phyloP scores from a whole-genome alignment of 2,797 vertebrate species.

The Cryptoblepharus egeriae region DNA sequence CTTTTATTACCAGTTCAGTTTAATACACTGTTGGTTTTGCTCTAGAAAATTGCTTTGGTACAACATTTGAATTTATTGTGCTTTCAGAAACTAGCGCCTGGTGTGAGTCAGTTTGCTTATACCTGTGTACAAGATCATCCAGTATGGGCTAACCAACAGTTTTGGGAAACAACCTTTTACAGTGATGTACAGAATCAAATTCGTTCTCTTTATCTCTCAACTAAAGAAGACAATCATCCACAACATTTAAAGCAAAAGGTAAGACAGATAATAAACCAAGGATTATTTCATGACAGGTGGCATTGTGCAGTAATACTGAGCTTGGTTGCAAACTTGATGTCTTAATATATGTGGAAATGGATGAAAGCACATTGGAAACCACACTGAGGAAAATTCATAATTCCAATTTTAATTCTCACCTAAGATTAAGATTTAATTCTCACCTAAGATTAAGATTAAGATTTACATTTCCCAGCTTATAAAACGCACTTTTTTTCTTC shows the following conservation, averaged over 20 bases:
- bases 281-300: neutral
- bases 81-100: conserved; percentile 90
- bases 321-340: neutral
- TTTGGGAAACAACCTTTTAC: conserved; percentile 98
- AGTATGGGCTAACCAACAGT: conserved; percentile 97
- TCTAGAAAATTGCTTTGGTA: neutral
- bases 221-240: conserved; percentile 81
- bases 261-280: conserved; percentile 33
- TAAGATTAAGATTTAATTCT: neutral
- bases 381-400: neutral
- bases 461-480: too few species aligned
- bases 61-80: conserved; percentile 22
- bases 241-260: conserved; percentile 84
- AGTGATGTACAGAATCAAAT: conserved; percentile 95
- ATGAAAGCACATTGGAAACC: neutral
- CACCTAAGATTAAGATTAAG: too few species aligned
- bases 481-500: too few species aligned
- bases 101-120: conserved; percentile 97
- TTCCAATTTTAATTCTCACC: neutral
- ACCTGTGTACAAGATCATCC: conserved; percentile 97
- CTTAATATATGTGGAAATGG: neutral
- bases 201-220: conserved; percentile 89
- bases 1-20: neutral
- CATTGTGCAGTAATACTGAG: neutral
- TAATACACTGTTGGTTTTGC: neutral